phyloP scores from a whole-genome alignment of 2,888 invertebrate species.

The Tetheella fluctuosa region DNA sequence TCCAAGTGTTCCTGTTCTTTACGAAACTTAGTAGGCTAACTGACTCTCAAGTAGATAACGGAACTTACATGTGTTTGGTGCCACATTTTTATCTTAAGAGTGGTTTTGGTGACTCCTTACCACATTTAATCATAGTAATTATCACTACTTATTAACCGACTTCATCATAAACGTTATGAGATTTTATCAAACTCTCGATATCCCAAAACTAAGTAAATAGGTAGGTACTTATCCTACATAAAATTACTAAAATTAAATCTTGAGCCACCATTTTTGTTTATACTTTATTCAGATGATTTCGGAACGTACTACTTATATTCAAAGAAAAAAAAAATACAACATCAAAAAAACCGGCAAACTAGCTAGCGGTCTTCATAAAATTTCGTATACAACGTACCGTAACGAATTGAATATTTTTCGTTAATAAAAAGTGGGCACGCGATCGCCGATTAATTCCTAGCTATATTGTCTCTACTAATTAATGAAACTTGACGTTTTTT shows the following conservation, averaged over 20 bases:
- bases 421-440: constrained; percentile 58
- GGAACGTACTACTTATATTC: constrained; percentile 7
- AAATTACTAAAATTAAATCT: neutral
- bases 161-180: too few species aligned
- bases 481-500: constrained; percentile 38
- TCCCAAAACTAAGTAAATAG: too few species aligned
- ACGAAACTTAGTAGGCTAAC: too few species aligned
- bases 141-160: too few species aligned
- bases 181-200: too few species aligned
- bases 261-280: neutral
- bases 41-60: too few species aligned
- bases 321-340: constrained; percentile 13
- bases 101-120: too few species aligned
- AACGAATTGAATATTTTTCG: constrained; percentile 56
- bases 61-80: too few species aligned
- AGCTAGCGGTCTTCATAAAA: constrained; percentile 33
- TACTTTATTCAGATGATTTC: neutral
- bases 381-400: constrained; percentile 36
- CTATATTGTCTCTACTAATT: constrained; percentile 60
- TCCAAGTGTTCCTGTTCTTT: too few species aligned
- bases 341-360: constrained; percentile 14
- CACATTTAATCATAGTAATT: too few species aligned
- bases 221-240: too few species aligned
- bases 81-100: too few species aligned
- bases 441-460: constrained; percentile 44